Conservation (phyloP, 2,113 vertebrate genomes). For the Caretta caretta region DNA sequence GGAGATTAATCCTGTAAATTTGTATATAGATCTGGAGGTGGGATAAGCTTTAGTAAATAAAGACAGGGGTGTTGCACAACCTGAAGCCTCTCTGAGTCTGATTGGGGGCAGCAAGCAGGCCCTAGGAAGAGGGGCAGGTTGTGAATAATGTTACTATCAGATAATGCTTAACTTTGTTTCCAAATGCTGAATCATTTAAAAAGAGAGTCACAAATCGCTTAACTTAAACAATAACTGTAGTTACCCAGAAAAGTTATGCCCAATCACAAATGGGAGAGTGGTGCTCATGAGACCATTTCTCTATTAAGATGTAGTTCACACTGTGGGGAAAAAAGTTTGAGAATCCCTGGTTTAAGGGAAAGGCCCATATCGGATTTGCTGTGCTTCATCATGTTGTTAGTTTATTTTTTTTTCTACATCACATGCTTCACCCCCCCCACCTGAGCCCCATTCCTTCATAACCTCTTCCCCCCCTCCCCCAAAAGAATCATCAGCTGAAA, state of each 20-base stretch:
- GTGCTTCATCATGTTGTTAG: not conserved
- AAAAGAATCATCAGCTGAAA: not conserved
- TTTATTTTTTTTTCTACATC: not conserved
- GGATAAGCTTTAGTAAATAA: too few relatives aligned
- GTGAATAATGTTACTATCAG: not conserved
- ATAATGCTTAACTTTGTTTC: not conserved
- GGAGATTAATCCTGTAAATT: too few relatives aligned
- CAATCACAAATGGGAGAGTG: not conserved
- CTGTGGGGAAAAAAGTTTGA: not conserved
- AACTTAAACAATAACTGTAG: not conserved
- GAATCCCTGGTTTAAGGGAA: not conserved
- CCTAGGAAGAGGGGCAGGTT: too few relatives aligned
- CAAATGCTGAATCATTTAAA: not conserved
- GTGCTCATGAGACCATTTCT: not conserved
- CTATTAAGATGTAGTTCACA: not conserved
- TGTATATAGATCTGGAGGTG: too few relatives aligned
- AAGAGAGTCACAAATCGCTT: not conserved
- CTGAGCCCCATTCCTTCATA: not conserved
- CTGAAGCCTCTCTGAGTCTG: too few relatives aligned
- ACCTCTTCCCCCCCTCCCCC: not conserved
- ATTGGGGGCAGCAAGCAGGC: too few relatives aligned
- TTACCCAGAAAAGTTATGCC: not conserved
- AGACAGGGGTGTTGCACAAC: too few relatives aligned
- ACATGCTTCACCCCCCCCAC: not conserved
- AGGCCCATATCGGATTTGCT: accelerated